phyloP scores from a whole-genome alignment of 2,797 vertebrate genomes.

The Dendrocincla tyrannina region DNA sequence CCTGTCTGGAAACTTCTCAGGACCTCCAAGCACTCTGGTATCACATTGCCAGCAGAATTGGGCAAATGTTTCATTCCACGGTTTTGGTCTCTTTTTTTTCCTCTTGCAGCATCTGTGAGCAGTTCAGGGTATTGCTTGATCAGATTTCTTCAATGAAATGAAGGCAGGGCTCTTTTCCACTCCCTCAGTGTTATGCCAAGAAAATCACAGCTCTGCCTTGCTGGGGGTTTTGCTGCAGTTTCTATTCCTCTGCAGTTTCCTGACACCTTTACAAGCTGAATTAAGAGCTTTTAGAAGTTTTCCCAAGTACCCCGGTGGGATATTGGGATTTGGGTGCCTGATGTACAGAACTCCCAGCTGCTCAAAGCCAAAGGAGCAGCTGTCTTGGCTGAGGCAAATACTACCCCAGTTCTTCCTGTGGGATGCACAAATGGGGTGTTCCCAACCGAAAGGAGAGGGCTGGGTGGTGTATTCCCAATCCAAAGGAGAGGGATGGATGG shows the following conservation, averaged over 20 bases:
- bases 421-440: background rate
- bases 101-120: background rate
- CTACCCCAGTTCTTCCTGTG: background rate
- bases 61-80: background rate
- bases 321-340: background rate
- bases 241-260: background rate
- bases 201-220: background rate
- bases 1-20: constrained; percentile 18
- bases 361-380: background rate
- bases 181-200: accelerated
- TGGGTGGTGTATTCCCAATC: no score
- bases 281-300: background rate
- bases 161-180: background rate
- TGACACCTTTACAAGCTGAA: background rate
- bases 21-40: background rate
- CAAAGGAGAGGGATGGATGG: no score
- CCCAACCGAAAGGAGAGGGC: background rate
- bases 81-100: background rate
- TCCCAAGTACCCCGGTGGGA: background rate
- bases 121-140: background rate
- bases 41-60: background rate
- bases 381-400: background rate
- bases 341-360: background rate
- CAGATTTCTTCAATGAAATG: background rate
- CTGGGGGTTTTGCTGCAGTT: background rate